phyloP scores from a whole-genome alignment of 2,797 vertebrate species.

The Syngnathus rostellatus region DNA sequence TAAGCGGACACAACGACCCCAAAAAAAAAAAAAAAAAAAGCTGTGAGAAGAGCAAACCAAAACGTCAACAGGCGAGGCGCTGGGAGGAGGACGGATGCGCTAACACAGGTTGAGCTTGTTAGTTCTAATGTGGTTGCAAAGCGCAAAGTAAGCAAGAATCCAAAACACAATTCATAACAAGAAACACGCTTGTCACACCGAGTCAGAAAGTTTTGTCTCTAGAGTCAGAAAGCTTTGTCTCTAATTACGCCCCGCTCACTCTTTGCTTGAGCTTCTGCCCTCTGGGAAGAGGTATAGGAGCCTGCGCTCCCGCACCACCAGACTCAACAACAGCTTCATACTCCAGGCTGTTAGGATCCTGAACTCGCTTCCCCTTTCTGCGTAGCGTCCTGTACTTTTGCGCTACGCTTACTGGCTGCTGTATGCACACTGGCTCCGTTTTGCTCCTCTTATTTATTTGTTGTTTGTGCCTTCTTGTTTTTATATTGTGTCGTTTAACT shows the following conservation, averaged over 20 bases:
- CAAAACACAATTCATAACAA: slow-evolving; percentile 12
- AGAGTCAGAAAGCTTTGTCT: not conserved
- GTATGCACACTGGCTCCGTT: too few relatives aligned
- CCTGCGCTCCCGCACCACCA: too few relatives aligned
- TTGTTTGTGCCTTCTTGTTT: too few relatives aligned
- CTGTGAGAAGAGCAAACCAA: not conserved
- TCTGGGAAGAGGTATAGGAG: too few relatives aligned
- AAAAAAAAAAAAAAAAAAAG: not conserved
- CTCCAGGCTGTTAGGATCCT: too few relatives aligned
- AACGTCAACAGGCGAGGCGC: not conserved
- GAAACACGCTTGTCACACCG: not conserved
- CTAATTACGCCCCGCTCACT: not conserved
- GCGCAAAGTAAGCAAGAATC: slow-evolving; percentile 10
- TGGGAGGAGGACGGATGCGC: not conserved
- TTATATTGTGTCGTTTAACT: too few relatives aligned
- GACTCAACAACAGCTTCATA: too few relatives aligned
- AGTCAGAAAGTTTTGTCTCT: not conserved
- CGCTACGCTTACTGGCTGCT: too few relatives aligned
- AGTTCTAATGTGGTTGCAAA: slow-evolving; percentile 10
- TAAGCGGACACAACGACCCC: not conserved
- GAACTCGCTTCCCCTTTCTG: too few relatives aligned
- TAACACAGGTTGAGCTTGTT: slow-evolving; percentile 10
- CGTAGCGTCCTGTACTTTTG: too few relatives aligned
- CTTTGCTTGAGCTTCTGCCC: too few relatives aligned
- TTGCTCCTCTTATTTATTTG: too few relatives aligned